These are phyloP conservation scores for Drosophila bocki DNA, from an alignment of 1,140 invertebrate genomes.

Conservation along the genomic window DNA sequence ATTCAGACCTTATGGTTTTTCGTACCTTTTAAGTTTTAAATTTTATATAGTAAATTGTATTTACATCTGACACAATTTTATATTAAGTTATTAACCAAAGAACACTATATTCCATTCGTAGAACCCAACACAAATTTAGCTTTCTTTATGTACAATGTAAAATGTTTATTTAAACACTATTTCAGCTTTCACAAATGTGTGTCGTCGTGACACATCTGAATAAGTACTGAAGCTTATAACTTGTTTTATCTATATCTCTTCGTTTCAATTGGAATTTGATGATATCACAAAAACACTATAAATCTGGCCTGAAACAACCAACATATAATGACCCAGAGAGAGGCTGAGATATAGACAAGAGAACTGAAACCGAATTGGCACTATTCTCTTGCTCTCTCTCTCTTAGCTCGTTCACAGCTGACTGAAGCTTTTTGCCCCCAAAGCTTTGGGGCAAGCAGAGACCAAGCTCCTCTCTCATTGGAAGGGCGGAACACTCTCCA, in stretches of 20 bases:
- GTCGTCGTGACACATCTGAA: slow-evolving; percentile 4
- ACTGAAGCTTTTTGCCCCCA: slow-evolving; percentile 23
- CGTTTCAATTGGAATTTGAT: slow-evolving; percentile 15
- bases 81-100: not conserved
- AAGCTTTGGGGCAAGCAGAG: slow-evolving; percentile 50
- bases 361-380: not conserved
- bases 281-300: slow-evolving; percentile 45
- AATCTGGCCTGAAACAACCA: slow-evolving; percentile 23
- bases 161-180: not conserved
- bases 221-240: slow-evolving; percentile 17
- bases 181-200: not conserved
- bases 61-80: not conserved
- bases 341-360: not conserved
- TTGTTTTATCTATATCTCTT: slow-evolving; percentile 24
- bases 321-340: slow-evolving; percentile 1
- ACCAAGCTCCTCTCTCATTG: slow-evolving; percentile 34
- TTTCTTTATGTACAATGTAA: not conserved
- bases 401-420: slow-evolving; percentile 28
- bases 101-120: not conserved
- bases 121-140: not conserved
- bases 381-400: not conserved
- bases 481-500: slow-evolving; percentile 45
- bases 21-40: not conserved
- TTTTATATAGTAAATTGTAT: not conserved
- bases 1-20: not conserved